Percentiles rank a stretch among this genome's conserved stretches.
These are phyloP conservation scores for Galbula dea DNA, from an alignment of 2,113 vertebrate species.

Conservation along the genomic window DNA sequence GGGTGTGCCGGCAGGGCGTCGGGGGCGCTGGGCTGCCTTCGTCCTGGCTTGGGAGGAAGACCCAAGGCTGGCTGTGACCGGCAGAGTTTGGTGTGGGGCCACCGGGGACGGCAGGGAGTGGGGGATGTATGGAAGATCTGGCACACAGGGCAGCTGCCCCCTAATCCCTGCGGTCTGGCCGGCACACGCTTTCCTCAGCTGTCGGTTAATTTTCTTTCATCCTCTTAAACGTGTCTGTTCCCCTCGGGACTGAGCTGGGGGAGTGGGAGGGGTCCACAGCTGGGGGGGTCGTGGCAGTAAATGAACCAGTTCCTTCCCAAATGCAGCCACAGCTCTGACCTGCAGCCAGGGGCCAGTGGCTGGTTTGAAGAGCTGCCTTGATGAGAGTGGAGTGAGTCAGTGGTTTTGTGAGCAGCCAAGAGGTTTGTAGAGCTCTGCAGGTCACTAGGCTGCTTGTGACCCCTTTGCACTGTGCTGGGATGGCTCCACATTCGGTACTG, in stretches of 20 bases:
- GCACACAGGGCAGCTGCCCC: rapidly evolving
- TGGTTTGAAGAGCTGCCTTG: neutral
- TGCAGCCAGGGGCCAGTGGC: neutral
- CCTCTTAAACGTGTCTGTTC: constrained; percentile 30
- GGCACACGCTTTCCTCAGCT: constrained; percentile 38
- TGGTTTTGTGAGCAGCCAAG: neutral
- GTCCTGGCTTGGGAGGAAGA: rapidly evolving
- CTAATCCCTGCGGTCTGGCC: neutral
- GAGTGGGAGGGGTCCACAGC: neutral
- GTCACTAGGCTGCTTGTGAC: neutral
- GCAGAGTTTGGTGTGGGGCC: neutral
- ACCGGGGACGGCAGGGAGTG: rapidly evolving
- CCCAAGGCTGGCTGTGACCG: rapidly evolving
- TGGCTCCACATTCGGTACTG: neutral
- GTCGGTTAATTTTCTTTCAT: constrained; percentile 45
- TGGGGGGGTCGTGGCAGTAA: neutral
- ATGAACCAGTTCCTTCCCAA: neutral
- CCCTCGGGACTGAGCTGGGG: neutral
- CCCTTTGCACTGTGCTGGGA: neutral
- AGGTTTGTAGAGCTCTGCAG: neutral
- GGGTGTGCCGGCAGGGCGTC: neutral
- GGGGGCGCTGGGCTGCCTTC: rapidly evolving
- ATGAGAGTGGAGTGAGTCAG: neutral
- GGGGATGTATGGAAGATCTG: neutral
- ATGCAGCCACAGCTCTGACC: neutral